Evolutionary conservation across 2,797 vertebrate genomes (phyloP).

Genomic region (Urosaurus nigricauda): DNA sequence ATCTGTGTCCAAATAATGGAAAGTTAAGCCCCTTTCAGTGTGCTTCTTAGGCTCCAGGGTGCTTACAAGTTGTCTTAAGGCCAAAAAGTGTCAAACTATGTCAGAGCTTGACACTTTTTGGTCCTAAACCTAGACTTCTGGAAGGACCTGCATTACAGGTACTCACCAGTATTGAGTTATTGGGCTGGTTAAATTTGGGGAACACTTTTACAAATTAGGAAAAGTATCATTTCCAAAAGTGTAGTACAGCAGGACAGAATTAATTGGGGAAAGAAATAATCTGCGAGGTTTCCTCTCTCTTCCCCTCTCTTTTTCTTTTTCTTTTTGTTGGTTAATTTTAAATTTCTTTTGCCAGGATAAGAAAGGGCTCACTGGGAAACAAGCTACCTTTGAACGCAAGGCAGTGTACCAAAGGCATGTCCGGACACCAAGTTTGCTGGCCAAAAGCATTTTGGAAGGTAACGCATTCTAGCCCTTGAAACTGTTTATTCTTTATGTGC

Average conservation of each 20-base stretch:
- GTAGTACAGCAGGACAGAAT: not conserved
- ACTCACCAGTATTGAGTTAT: not conserved
- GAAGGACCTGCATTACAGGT: not conserved
- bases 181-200: not conserved
- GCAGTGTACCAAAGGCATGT: conserved; percentile 92
- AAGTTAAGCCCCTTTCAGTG: not conserved
- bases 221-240: too few relatives aligned
- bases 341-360: conserved; percentile 86
- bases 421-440: conserved; percentile 93
- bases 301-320: too few relatives aligned
- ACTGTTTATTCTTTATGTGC: not conserved
- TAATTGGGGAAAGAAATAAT: not conserved
- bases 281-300: not conserved
- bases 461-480: conserved; percentile 19
- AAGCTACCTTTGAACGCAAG: conserved; percentile 89
- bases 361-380: conserved; percentile 93
- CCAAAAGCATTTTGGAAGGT: conserved; percentile 99
- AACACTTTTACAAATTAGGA: not conserved
- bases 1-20: not conserved
- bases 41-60: not conserved
- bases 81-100: too few relatives aligned
- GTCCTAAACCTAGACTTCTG: not conserved
- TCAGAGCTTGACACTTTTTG: not conserved
- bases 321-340: not conserved
- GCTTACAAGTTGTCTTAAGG: too few relatives aligned